A percentile compares a stretch with the other conserved stretches of the same genome.
These are phyloP conservation scores for Pachliopta kotzebuea DNA, from an alignment of 2,888 invertebrate species.

Conservation along the genomic window DNA sequence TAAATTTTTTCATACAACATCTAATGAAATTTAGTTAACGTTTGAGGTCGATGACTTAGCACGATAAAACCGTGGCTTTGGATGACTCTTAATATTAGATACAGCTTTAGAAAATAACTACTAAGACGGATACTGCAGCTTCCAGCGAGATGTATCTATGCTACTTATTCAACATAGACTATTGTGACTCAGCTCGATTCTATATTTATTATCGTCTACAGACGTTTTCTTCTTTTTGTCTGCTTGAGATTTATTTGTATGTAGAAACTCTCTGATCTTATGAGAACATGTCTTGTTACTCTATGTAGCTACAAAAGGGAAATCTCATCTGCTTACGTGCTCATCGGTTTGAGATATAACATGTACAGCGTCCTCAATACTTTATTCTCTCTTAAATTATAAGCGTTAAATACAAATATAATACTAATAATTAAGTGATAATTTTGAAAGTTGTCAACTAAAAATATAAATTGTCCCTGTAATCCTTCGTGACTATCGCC, in stretches of 20 bases:
- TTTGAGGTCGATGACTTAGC: conserved; percentile 16
- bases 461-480: conserved; percentile 31
- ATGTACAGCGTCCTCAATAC: neutral
- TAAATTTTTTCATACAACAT: neutral
- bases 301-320: no score
- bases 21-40: neutral
- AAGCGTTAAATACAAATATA: neutral
- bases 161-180: conserved; percentile 37
- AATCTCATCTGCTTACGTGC: no score
- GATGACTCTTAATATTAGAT: conserved; percentile 24
- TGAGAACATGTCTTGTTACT: no score
- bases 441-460: conserved; percentile 24
- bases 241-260: neutral
- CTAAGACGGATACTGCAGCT: conserved; percentile 23
- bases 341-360: no score
- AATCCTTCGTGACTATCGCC: conserved; percentile 38
- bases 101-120: conserved; percentile 21
- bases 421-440: neutral
- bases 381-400: neutral
- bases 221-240: conserved; percentile 30
- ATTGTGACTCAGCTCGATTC: conserved; percentile 41
- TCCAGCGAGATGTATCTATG: conserved; percentile 23
- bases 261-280: no score
- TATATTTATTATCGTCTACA: conserved; percentile 40
- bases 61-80: conserved; percentile 1